Evolutionary conservation across 2,113 vertebrate genomes (phyloP), one percentile per base, ranked within the genome.

Genomic region (Anarrhichthys ocellatus): DNA sequence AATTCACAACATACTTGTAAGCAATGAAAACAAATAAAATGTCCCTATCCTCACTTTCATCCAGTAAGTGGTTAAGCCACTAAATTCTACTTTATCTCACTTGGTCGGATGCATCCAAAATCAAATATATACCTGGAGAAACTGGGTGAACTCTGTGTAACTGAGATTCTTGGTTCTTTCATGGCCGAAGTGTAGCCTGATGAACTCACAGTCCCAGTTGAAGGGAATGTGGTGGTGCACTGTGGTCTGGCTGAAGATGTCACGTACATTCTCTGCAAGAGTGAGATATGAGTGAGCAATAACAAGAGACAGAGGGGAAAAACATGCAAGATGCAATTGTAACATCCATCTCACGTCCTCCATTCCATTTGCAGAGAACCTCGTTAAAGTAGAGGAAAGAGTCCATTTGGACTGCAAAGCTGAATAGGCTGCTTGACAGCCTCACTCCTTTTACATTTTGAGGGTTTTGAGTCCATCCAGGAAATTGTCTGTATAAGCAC

Each of bases 121-220:
- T 56, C 14, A 61, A 36, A 24, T 10, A 3, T n/a, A 44, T 89
- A 99, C 98, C 97, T 99, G 97, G 79, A 99, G 95, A 93, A 99
- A 99, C 87, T 99, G 96, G 44, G 97, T 97, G 93, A 99, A 99
- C 89, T 99, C 98, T 78, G 96, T 82, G 85, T 98, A 99, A 93
- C 95, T 97, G 91, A 99, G 97, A 78, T 96, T 94, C 90, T 97
- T 99, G 94, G 96, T 98, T 88, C 96, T 95, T 90, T 97, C 97
- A 89, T 98, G 96, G 82, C 98, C 98, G 81, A 99, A 99, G 94
- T 99, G 98, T 66, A 98, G 96, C 72, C 96, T 94, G 95, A 99
- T 98, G 93, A 99, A 99, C 71, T 98, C 98, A 93, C 98, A 98
- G 92, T 99, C 96, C 98, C 98, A 99, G 93, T 97, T 99, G 95